A percentile compares a stretch with the other conserved stretches of the same genome.
phyloP scores from a whole-genome alignment of 2,113 vertebrate genomes.

The Danionella cerebrum region DNA sequence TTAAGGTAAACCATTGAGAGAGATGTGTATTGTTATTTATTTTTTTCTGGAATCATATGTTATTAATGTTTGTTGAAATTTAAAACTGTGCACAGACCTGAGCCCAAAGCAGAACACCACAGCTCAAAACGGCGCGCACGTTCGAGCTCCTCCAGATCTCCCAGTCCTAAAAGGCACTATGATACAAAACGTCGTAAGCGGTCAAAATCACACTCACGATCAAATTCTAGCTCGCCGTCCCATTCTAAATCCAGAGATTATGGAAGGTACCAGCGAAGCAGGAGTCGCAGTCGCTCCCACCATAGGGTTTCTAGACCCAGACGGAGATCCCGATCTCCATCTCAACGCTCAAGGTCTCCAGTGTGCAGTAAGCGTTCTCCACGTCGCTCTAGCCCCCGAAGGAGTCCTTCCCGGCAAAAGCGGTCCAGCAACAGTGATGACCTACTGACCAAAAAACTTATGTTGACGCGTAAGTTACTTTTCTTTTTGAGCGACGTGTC shows the following conservation, averaged over 20 bases:
- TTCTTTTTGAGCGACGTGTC: neutral
- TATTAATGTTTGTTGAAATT: neutral
- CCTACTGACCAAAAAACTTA: slow-evolving; percentile 49
- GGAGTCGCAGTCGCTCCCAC: slow-evolving; percentile 39
- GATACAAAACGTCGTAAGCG: slow-evolving; percentile 34
- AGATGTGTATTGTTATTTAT: neutral
- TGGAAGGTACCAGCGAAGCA: slow-evolving; percentile 24
- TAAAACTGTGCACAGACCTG: slow-evolving; percentile 5
- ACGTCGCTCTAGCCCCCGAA: slow-evolving; percentile 31
- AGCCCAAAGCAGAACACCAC: slow-evolving; percentile 39
- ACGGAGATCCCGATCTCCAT: slow-evolving; percentile 34
- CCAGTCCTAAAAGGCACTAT: slow-evolving; percentile 58
- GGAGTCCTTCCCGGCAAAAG: slow-evolving; percentile 40
- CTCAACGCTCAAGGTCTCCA: slow-evolving; percentile 23
- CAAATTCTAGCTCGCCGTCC: slow-evolving; percentile 44
- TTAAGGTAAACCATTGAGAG: slow-evolving; percentile 40
- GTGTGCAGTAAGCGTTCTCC: slow-evolving; percentile 32
- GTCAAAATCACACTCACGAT: slow-evolving; percentile 52
- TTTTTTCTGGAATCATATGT: too few species aligned
- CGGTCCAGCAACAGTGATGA: slow-evolving; percentile 61
- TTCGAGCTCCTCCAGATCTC: slow-evolving; percentile 41
- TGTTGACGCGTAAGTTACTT: slow-evolving; percentile 60
- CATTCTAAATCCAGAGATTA: slow-evolving; percentile 41
- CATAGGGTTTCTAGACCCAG: slow-evolving; percentile 38
- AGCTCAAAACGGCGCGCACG: slow-evolving; percentile 50